Evolutionary conservation across 37 sponge, comb jelly and placozoan species (phyloP), one percentile per base, ranked within the genome.

Genomic region (Halichondria panicea): DNA sequence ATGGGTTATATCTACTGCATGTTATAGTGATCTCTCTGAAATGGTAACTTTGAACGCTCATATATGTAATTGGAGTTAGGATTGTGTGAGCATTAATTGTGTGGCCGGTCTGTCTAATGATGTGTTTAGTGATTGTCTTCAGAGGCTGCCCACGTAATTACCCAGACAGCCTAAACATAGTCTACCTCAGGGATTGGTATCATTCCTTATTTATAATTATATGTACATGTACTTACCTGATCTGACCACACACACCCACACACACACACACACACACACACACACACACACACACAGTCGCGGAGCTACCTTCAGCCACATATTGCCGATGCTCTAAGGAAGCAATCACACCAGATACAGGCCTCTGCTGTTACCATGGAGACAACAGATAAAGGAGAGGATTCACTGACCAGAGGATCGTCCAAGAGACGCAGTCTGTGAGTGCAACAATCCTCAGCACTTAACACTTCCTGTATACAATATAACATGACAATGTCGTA

Each of bases 371-470:
- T 18, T 11, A 48, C 11, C 13, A 15, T 18, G 52, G 52, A 48
- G 52, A 15, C 13, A 25, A 55, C 3, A 25, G 56, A 55, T n/a
- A 25, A 7, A 25, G 56, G 56, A 55, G 56, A 25, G 25, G 9
- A 3, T 30, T 45, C 62, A 62, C n/a, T 63, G 37, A 63, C 34
- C 24, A 63, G 76, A 64, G 64, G 53, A 18, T 0, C 62, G 3
- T 63, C 76, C 24, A 76, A 45, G 22, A 42, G 76, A 33, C 43
- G 65, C 45, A 76, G 65, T 30, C 34, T 76, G 76, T 76, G 42
- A 76, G 76, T 31, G 22, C 27, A 59, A 59, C 7, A 19, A 15
- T 48, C n/a, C n/a, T n/a, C n/a, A n/a, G n/a, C n/a, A n/a, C n/a
- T n/a, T n/a, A n/a, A n/a, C n/a, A n/a, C n/a, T n/a, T n/a, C n/a